Evolutionary conservation across 2,888 invertebrate species (phyloP).

Genomic region (Ischnura elegans): DNA sequence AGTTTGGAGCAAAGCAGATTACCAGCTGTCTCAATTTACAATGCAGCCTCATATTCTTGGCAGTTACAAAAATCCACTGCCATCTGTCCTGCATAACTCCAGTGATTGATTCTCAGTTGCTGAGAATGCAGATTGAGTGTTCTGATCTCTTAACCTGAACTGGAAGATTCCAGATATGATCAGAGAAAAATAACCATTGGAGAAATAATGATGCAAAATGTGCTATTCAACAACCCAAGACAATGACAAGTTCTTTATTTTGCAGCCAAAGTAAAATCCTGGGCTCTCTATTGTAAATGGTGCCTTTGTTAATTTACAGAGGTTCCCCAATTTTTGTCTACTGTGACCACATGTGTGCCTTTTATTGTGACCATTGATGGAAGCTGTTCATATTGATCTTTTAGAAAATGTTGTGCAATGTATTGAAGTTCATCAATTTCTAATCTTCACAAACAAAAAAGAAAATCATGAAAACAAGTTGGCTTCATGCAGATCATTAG

Average conservation of each 20-base stretch:
- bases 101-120: no score
- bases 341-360: neutral
- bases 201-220: neutral
- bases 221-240: neutral
- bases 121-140: neutral
- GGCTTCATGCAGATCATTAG: neutral
- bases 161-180: neutral
- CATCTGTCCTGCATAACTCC: neutral
- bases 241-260: neutral
- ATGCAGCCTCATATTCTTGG: neutral
- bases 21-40: neutral
- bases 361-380: neutral
- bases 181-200: neutral
- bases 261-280: neutral
- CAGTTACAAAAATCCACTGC: neutral
- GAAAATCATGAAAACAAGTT: no score
- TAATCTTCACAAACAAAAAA: neutral
- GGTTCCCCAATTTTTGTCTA: neutral
- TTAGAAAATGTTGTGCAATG: neutral
- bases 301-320: neutral
- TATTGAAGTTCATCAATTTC: neutral
- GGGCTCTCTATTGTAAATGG: neutral
- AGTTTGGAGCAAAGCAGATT: conserved; percentile 77
- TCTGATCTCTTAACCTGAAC: neutral
- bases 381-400: neutral